These are phyloP conservation scores for Cyanoramphus novaezelandiae DNA, from an alignment of 2,113 vertebrate genomes.

Conservation along the genomic window DNA sequence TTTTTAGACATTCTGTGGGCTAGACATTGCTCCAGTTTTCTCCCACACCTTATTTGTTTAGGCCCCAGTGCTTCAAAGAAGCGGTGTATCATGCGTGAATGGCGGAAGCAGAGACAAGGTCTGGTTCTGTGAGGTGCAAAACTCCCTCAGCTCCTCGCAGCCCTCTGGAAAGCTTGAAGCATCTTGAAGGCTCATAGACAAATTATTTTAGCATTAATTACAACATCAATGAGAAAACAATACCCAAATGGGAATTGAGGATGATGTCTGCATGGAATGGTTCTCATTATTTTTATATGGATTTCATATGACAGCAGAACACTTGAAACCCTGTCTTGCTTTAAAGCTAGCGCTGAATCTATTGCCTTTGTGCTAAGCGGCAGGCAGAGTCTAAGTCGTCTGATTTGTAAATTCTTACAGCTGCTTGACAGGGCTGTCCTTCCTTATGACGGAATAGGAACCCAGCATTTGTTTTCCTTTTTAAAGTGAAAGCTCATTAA, in stretches of 20 bases:
- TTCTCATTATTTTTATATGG: slow-evolving; percentile 44
- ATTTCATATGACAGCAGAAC: slow-evolving; percentile 5
- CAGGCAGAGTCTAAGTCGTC: neutral
- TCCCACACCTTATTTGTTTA: neutral
- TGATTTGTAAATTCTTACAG: neutral
- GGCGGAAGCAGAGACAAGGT: neutral
- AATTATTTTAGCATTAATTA: slow-evolving; percentile 62
- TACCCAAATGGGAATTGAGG: slow-evolving; percentile 35
- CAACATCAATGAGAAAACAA: slow-evolving; percentile 55
- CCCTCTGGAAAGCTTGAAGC: slow-evolving; percentile 33
- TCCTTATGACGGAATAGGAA: neutral
- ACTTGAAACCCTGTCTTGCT: slow-evolving; percentile 16
- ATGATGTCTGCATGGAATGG: neutral
- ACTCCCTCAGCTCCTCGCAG: slow-evolving; percentile 17
- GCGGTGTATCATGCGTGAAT: neutral
- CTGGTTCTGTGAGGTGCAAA: neutral
- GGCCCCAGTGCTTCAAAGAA: neutral
- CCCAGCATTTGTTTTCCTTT: neutral
- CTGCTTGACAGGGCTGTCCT: neutral
- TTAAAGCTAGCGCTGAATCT: neutral
- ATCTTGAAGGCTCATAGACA: slow-evolving; percentile 21
- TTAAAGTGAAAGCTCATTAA: slow-evolving; percentile 11
- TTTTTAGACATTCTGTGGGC: neutral
- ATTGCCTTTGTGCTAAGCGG: neutral
- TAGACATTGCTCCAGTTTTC: neutral